A percentile compares a stretch with the other conserved stretches of the same genome.
These are phyloP conservation scores for Herminia tarsipennalis DNA, from an alignment of 2,888 invertebrate species.

Conservation along the genomic window DNA sequence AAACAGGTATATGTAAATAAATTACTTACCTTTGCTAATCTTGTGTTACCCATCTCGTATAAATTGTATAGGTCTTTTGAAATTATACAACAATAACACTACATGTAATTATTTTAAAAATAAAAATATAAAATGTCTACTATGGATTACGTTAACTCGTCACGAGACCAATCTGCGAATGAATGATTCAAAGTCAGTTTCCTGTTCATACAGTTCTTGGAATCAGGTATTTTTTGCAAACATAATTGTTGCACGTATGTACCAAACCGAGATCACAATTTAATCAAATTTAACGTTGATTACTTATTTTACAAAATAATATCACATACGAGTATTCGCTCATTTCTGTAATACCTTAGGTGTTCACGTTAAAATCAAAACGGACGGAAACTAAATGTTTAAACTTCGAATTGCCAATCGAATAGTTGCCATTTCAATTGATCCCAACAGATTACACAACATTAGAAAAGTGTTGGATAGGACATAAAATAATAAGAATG, in stretches of 20 bases:
- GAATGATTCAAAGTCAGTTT: constrained; percentile 27
- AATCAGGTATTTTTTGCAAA: constrained; percentile 16
- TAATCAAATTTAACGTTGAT: background rate
- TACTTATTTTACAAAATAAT: too few species aligned
- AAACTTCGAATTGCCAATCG: too few species aligned
- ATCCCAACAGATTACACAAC: too few species aligned
- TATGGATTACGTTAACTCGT: constrained; percentile 7
- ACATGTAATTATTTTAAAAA: background rate
- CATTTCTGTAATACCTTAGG: too few species aligned
- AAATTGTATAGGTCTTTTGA: background rate
- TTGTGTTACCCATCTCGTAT: background rate
- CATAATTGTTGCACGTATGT: constrained; percentile 4
- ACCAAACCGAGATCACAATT: constrained; percentile 5
- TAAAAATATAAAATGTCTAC: too few species aligned
- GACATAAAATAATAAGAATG: too few species aligned
- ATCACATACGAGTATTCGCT: too few species aligned
- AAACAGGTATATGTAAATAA: background rate
- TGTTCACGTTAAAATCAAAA: too few species aligned
- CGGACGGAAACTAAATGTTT: too few species aligned
- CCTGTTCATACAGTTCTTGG: constrained; percentile 32
- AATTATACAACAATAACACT: background rate
- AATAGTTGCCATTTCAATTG: too few species aligned
- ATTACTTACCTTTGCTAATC: background rate
- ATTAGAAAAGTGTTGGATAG: too few species aligned
- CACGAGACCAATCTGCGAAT: constrained; percentile 20